phyloP scores from a whole-genome alignment of 1,140 invertebrate species.

The Megalonaias nervosa region DNA sequence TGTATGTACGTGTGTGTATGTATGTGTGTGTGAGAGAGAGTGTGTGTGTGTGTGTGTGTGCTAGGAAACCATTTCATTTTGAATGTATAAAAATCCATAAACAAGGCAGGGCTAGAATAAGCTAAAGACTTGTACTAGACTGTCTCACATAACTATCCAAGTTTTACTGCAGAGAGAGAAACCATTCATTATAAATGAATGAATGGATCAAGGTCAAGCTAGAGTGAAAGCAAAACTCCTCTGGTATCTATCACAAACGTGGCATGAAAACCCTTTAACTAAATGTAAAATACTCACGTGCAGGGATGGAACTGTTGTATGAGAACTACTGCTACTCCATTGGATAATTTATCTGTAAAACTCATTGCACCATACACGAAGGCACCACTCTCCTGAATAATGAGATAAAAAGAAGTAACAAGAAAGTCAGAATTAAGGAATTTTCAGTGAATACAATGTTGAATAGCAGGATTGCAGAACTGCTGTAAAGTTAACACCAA shows the following conservation, averaged over 20 bases:
- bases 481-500: too few species aligned
- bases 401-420: too few species aligned
- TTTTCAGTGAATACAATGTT: too few species aligned
- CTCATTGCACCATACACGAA: constrained; percentile 98
- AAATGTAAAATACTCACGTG: constrained; percentile 48
- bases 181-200: not conserved
- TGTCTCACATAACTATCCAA: not conserved
- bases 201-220: not conserved
- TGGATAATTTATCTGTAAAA: constrained; percentile 92
- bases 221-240: not conserved
- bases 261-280: not conserved
- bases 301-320: constrained; percentile 81
- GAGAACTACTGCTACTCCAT: constrained; percentile 87
- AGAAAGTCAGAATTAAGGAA: too few species aligned
- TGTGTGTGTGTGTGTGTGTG: too few species aligned
- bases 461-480: too few species aligned
- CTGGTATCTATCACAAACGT: not conserved
- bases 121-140: not conserved
- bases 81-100: constrained; percentile 3
- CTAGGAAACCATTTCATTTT: too few species aligned
- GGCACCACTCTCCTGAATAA: constrained; percentile 82
- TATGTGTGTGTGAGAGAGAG: too few species aligned
- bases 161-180: not conserved
- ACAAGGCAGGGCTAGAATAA: not conserved
- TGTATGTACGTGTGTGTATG: too few species aligned